A percentile compares a stretch with the other conserved stretches of the same genome.
Evolutionary conservation across 2,888 invertebrate species (phyloP).

Genomic region (Elegia similella): DNA sequence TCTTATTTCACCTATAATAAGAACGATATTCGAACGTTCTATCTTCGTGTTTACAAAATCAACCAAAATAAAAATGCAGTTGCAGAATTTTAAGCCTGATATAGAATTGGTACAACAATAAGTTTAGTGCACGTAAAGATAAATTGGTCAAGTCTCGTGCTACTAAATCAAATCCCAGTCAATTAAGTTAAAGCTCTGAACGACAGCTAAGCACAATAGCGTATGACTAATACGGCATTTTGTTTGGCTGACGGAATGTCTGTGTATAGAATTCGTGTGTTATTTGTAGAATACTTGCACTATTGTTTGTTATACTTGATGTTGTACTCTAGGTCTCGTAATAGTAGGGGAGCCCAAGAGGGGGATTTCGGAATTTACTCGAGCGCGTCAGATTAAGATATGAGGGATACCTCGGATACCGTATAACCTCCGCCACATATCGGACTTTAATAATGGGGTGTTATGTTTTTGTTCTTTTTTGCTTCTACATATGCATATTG

Average conservation of each 20-base stretch:
- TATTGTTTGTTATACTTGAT: no score
- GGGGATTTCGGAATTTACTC: no score
- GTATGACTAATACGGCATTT: conserved; percentile 74
- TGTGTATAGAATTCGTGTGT: conserved; percentile 57
- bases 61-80: neutral
- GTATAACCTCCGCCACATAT: no score
- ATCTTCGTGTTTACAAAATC: neutral
- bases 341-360: no score
- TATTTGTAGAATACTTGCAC: conserved; percentile 26
- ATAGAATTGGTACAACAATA: conserved; percentile 15
- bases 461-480: no score
- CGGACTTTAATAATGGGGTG: no score
- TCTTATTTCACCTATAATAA: conserved; percentile 30
- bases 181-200: conserved; percentile 77
- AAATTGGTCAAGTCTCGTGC: conserved; percentile 50
- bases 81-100: neutral
- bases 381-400: no score
- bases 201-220: conserved; percentile 72
- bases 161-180: conserved; percentile 78
- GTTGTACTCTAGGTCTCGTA: no score
- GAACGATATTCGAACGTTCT: conserved; percentile 27
- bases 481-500: no score
- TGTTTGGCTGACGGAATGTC: conserved; percentile 67
- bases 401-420: no score
- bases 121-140: conserved; percentile 32